Conservation (phyloP, 2,113 vertebrate species). For the Hippopotamus amphibius region DNA sequence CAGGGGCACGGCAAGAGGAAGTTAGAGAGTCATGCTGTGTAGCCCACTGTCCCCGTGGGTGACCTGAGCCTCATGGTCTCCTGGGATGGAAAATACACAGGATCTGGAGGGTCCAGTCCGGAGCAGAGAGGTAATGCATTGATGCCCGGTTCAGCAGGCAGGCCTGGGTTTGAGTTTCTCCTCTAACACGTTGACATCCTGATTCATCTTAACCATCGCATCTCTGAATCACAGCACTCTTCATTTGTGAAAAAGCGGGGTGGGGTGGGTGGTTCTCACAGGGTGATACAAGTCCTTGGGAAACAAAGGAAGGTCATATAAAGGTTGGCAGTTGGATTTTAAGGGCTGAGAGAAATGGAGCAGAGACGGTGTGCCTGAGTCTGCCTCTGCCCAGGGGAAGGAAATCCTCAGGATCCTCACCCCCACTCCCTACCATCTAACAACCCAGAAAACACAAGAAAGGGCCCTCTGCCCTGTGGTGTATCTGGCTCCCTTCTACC, state of each 20-base stretch:
- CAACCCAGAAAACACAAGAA: not conserved
- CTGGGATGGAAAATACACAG: not conserved
- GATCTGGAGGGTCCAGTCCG: not conserved
- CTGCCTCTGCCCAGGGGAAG: not conserved
- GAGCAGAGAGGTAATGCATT: not conserved
- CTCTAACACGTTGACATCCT: not conserved
- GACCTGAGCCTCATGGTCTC: not conserved
- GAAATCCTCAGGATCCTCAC: rapidly evolving
- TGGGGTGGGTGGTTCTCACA: not conserved
- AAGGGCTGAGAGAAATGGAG: not conserved
- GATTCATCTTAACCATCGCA: not conserved
- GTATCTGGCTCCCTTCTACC: not conserved
- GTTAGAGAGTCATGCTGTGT: not conserved
- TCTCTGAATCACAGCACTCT: not conserved
- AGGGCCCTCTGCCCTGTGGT: not conserved
- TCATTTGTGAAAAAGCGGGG: not conserved
- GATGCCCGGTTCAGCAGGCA: not conserved
- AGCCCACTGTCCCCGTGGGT: not conserved
- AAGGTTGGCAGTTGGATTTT: not conserved
- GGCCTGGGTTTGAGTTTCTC: not conserved
- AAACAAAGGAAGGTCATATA: not conserved
- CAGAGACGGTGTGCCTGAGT: not conserved
- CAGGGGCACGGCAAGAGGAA: not conserved
- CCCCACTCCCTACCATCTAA: not conserved
- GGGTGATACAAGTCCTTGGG: not conserved